Base-by-base conservation (phyloP, 1,140 invertebrate species). In the Zeugodacus cucurbitae region DNA sequence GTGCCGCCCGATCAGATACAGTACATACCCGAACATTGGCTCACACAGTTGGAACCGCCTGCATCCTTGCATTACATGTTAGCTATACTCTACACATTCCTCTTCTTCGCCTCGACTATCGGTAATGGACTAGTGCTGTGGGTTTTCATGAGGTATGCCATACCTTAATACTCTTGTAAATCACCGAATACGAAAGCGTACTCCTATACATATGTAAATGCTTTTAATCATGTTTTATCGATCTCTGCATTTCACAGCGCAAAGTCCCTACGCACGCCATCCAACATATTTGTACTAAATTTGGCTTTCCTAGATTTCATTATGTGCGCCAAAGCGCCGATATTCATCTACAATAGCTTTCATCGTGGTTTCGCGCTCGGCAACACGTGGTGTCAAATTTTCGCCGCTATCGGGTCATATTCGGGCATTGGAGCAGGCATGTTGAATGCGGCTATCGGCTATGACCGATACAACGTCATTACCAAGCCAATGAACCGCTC, bases 61-160 rank as follows among this genome's bases (percentile, higher is more conserved):
- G 96, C 97, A 74, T 95, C 96, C 87, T 95, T 97, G 90, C 97
- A 98, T 93, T 97, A 97, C 90, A 94, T 97, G 37, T 94, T 98
- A 3, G 97, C 96, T 1, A 94, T 98, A 87, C 94, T 97, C 89
- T 98, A 98, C 91, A 95, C 96, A 41, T 94, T 96, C 74, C 97
- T 98, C 88, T 97, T 97, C 26, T 95, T 97, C 59, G 95, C 96
- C 34, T 95, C 97, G 5, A 94, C 97, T 2, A 91, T 96, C 3
- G 98, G 98, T 89, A 98, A 98, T 93, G 97, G 97, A 48, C 94
- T 98, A 29, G 98, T 98, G 89, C 96, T 98, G 90, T 98, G 97
- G 95, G 96, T 98, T 89, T 98, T 98, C 93, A 95, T 96, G 95
- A 93, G 91, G 44, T 92, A 64, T 5, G 48, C 48, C 14, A 14